Conservation (phyloP, 1,140 invertebrate genomes). For the Tetraneura akinire region DNA sequence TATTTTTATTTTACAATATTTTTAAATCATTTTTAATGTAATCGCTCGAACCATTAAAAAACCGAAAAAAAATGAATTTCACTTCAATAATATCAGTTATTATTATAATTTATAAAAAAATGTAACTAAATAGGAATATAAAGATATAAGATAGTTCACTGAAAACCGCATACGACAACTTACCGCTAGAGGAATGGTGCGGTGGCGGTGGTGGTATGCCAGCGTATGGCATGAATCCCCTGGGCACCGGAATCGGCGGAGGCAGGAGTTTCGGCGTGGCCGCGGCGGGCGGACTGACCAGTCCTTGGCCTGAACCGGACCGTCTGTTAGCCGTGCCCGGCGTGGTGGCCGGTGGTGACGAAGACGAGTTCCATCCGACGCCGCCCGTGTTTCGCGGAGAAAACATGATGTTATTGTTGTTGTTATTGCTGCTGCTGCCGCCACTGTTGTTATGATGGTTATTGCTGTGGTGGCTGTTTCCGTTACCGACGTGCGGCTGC, state of each 20-base stretch:
- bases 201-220: conserved; percentile 60
- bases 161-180: too few relatives aligned
- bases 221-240: conserved; percentile 66
- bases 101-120: too few relatives aligned
- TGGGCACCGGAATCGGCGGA: conserved; percentile 62
- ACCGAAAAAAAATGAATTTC: too few relatives aligned
- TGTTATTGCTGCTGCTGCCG: conserved; percentile 51
- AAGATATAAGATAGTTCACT: too few relatives aligned
- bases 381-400: not conserved
- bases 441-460: conserved; percentile 52
- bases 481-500: conserved; percentile 55
- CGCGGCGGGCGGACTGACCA: conserved; percentile 63
- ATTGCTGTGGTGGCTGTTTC: conserved; percentile 55
- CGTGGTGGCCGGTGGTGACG: conserved; percentile 44
- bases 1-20: too few relatives aligned
- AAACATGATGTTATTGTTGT: conserved; percentile 37
- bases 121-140: too few relatives aligned
- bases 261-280: conserved; percentile 65
- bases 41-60: too few relatives aligned
- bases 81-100: too few relatives aligned
- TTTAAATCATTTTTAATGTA: too few relatives aligned
- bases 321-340: conserved; percentile 32
- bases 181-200: conserved; percentile 56
- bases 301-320: conserved; percentile 43
- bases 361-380: conserved; percentile 29